Percentiles rank a stretch among this genome's conserved stretches.
Conservation (phyloP, 2,888 invertebrate species). For the Mechanitis mazaeus region DNA sequence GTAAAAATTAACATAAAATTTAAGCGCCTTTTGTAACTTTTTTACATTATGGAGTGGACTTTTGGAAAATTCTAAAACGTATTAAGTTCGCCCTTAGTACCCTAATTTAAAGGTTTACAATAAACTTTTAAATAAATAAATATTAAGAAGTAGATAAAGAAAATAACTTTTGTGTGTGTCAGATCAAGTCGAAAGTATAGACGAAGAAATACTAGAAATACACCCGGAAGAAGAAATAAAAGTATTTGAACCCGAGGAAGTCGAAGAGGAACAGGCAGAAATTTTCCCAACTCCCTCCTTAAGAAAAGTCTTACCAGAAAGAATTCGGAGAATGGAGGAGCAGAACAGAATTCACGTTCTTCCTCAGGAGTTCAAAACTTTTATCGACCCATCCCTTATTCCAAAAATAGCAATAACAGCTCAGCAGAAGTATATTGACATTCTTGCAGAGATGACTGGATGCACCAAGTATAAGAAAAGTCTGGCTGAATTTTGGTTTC, state of each 20-base stretch:
- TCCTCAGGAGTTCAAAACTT: conserved; percentile 49
- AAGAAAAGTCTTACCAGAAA: conserved; percentile 50
- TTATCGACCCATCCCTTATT: conserved; percentile 50
- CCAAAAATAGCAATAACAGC: conserved; percentile 54
- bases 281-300: conserved; percentile 60
- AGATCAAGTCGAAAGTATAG: conserved; percentile 31
- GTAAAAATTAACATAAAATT: no score
- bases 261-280: conserved; percentile 37
- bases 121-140: background rate
- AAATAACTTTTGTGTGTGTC: background rate
- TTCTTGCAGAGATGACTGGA: conserved; percentile 55
- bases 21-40: no score
- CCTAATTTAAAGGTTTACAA: no score
- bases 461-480: conserved; percentile 57
- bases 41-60: no score
- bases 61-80: no score
- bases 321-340: conserved; percentile 44
- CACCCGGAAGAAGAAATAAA: conserved; percentile 33
- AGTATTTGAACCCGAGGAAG: conserved; percentile 28
- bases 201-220: conserved; percentile 32
- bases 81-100: no score
- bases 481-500: conserved; percentile 70
- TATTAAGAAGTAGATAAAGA: background rate
- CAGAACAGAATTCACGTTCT: conserved; percentile 57
- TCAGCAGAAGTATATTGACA: conserved; percentile 57